phyloP scores from a whole-genome alignment of 2,113 vertebrate species.

The Gobiocypris rarus region DNA sequence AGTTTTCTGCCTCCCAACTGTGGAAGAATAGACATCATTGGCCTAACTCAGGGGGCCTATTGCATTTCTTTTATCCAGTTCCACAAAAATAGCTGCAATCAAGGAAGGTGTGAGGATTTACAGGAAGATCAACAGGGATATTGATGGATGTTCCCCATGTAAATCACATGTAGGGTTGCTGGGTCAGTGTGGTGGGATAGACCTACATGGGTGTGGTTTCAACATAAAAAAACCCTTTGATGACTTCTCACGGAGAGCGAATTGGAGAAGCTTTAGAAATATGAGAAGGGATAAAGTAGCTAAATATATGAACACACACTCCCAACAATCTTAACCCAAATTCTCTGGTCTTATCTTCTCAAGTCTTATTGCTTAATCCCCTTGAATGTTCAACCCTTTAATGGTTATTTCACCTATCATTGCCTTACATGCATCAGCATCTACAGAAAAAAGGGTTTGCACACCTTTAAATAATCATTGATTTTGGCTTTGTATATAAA shows the following conservation, averaged over 20 bases:
- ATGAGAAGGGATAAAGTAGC: constrained; percentile 21
- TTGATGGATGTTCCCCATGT: constrained; percentile 39
- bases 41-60: constrained; percentile 39
- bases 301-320: background rate
- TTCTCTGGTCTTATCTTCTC: background rate
- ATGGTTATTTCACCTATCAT: background rate
- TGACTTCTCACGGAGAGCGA: background rate
- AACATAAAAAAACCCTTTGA: background rate
- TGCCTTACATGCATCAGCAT: background rate
- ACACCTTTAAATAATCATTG: background rate
- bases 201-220: constrained; percentile 7
- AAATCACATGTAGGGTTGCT: constrained; percentile 23
- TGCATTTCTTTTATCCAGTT: constrained; percentile 48
- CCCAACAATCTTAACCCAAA: constrained; percentile 3
- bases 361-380: background rate
- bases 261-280: constrained; percentile 13
- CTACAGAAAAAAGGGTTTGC: background rate
- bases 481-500: background rate
- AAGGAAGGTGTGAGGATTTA: constrained; percentile 58
- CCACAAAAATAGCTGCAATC: constrained; percentile 61
- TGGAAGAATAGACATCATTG: constrained; percentile 43
- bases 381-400: background rate
- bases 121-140: constrained; percentile 36
- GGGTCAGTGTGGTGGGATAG: background rate
- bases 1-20: constrained; percentile 58